Base-by-base conservation (phyloP, 2,888 invertebrate species). In the Scrobipalpa costella region DNA sequence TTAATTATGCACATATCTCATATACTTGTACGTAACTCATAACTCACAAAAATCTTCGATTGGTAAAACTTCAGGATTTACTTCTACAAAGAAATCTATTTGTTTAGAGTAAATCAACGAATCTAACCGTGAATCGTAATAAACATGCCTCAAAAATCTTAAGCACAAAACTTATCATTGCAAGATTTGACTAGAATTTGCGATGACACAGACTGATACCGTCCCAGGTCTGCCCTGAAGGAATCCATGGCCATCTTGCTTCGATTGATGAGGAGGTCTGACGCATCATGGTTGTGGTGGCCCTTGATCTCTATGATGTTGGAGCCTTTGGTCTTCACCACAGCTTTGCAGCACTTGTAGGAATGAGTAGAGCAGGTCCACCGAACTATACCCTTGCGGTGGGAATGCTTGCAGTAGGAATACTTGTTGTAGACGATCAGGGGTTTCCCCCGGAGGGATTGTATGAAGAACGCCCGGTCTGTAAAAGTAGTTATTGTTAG, bases 341-440 rank as follows among this genome's bases (percentile, higher is more conserved):
- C 84, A 0, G 89, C 90, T 61, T 88, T 89, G 70, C 90, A 91
- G 65, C 86, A 85, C 69, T 86, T 89, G 66, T 89, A 87, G 1
- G 88, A 84, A 68, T 91, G 91, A 0, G 90, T 91, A 0, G 91
- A 90, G 62, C 91, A 92, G 0, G 85, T 88, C 91, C 91, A 92
- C 5, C 90, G 69, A 0, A 83, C 76, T 11, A 86, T 72, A 0
- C 84, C 85, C 44, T 84, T 86, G 9, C 88, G 74, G 0, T 76
- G 68, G 0, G 87, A 90, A 67, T 91, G 90, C 58, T 79, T 81
- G 68, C 89, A 90, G 69, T 85, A 90, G 0, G 90, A 85, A 66
- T 87, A 92, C 7, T 87, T 81, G 61, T 86, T 85, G 73, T 79
- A 86, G 1, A 86, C 80, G 9, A 89, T 84, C 8, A 90, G 64